phyloP scores from a whole-genome alignment of 2,797 vertebrate genomes.

The Phalanger gymnotis region DNA sequence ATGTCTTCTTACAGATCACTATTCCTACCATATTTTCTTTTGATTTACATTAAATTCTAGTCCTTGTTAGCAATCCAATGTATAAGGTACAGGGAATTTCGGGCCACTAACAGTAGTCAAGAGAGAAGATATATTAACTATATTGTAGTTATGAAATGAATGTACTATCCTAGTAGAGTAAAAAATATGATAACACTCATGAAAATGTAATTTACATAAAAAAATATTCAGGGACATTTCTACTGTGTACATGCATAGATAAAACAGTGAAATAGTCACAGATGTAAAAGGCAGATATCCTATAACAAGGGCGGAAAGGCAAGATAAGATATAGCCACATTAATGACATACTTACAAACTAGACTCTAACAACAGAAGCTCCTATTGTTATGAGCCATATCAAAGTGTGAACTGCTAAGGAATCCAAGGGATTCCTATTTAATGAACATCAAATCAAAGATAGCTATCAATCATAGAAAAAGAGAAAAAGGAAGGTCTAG shows the following conservation, averaged over 20 bases:
- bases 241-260: not conserved
- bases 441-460: not conserved
- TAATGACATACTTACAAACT: not conserved
- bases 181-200: not conserved
- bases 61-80: not conserved
- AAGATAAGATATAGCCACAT: not conserved
- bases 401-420: not conserved
- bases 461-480: not conserved
- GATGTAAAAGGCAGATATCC: not conserved
- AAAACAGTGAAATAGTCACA: not conserved
- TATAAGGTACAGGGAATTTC: not conserved
- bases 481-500: not conserved
- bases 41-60: not conserved
- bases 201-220: not conserved
- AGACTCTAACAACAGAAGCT: not conserved
- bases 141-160: not conserved
- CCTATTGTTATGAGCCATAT: not conserved
- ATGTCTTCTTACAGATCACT: not conserved
- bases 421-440: not conserved
- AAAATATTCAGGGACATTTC: not conserved
- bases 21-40: not conserved
- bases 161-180: not conserved
- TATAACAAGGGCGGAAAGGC: not conserved
- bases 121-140: not conserved
- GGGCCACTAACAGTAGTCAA: not conserved